phyloP scores from a whole-genome alignment of 2,113 vertebrate genomes.

The Podilymbus podiceps region DNA sequence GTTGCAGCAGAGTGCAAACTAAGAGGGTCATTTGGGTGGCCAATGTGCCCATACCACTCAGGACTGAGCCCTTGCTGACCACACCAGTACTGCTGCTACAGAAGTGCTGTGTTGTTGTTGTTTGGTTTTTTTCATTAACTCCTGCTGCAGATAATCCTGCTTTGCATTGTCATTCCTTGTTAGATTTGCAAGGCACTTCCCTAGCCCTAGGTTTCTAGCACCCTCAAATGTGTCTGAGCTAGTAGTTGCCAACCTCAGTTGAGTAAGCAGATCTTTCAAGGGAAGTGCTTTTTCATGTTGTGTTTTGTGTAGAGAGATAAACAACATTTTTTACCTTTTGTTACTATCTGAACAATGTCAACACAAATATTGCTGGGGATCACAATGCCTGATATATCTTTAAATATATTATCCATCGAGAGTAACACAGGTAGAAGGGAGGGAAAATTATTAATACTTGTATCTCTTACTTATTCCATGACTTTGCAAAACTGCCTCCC shows the following conservation, averaged over 20 bases:
- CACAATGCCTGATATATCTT: not conserved
- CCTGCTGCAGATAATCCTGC: not conserved
- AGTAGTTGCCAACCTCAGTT: not conserved
- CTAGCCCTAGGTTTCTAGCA: conserved; percentile 15
- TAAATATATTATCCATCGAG: not conserved
- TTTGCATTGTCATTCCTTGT: not conserved
- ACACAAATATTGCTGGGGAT: not conserved
- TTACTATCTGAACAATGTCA: not conserved
- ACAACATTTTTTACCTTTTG: conserved; percentile 25
- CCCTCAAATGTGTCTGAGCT: conserved; percentile 18
- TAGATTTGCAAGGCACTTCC: not conserved
- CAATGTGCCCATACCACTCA: not conserved
- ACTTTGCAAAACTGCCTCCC: not conserved
- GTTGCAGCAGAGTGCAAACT: not conserved
- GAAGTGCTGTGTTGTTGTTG: not conserved
- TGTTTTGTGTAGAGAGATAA: conserved; percentile 41
- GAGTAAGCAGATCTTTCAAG: conserved; percentile 45
- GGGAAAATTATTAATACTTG: not conserved
- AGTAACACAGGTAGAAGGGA: not conserved
- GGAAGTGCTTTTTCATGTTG: conserved; percentile 29
- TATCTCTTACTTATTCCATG: not conserved
- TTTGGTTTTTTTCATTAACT: not conserved
- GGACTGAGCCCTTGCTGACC: not conserved
- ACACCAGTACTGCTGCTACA: not conserved
- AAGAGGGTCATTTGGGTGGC: not conserved